Evolutionary conservation across 2,888 invertebrate species (phyloP).

Genomic region (Lasius fuliginosus): DNA sequence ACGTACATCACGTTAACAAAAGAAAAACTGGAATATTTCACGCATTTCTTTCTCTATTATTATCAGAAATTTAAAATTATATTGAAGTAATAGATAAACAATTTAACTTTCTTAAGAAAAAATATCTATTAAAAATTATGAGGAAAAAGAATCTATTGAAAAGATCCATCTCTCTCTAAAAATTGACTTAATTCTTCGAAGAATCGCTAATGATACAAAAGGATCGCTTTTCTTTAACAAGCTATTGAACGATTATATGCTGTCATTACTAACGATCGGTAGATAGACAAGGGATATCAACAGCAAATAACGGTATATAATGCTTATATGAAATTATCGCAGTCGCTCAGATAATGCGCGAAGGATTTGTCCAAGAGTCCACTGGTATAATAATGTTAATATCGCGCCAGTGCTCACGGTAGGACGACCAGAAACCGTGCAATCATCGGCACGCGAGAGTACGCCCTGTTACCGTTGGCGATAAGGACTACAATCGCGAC

Average conservation of each 20-base stretch:
- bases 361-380: constrained; percentile 73
- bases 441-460: constrained; percentile 81
- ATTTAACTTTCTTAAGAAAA: not conserved
- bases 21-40: not conserved
- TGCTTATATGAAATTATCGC: constrained; percentile 50
- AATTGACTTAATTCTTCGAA: not conserved
- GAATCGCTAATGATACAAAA: not conserved
- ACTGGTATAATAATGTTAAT: constrained; percentile 77
- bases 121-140: constrained; percentile 2
- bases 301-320: constrained; percentile 77
- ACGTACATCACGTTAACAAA: constrained; percentile 1
- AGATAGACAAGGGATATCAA: constrained; percentile 76
- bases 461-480: constrained; percentile 76
- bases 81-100: not conserved
- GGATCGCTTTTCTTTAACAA: not conserved
- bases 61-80: not conserved
- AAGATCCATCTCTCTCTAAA: not conserved
- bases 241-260: constrained; percentile 5
- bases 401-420: constrained; percentile 74
- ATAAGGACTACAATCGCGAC: constrained; percentile 76
- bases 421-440: constrained; percentile 78
- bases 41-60: not conserved
- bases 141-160: not conserved
- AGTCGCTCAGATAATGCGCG: constrained; percentile 58
- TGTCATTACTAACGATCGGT: constrained; percentile 19